A percentile compares a stretch with the other conserved stretches of the same genome.
Evolutionary conservation across 1,140 invertebrate species (phyloP).

Genomic region (Saccostrea echinata): DNA sequence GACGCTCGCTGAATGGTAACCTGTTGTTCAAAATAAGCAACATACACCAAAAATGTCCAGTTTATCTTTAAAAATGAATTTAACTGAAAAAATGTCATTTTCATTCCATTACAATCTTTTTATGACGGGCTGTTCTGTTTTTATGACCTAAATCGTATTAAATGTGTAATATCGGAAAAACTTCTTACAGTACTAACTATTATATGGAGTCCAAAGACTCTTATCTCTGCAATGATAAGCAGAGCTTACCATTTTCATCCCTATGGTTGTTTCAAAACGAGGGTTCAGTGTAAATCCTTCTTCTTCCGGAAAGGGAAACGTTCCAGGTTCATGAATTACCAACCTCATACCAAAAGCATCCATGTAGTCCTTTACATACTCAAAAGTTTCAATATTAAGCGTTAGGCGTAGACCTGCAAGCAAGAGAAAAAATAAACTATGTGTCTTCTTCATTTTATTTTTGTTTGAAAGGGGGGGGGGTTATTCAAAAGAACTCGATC

Average conservation of each 20-base stretch:
- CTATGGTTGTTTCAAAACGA: conserved; percentile 59
- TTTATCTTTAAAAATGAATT: neutral
- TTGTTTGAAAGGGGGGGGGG: too few species aligned
- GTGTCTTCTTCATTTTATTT: too few species aligned
- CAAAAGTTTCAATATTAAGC: conserved; percentile 55
- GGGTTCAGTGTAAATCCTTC: conserved; percentile 58
- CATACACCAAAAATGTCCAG: neutral
- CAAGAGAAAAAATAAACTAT: neutral
- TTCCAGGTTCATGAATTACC: conserved; percentile 58
- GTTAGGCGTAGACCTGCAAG: conserved; percentile 58
- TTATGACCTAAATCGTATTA: too few species aligned
- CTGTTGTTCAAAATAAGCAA: neutral
- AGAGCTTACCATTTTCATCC: conserved; percentile 51
- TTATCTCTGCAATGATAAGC: too few species aligned
- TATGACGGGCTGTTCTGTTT: too few species aligned
- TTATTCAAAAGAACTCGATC: too few species aligned
- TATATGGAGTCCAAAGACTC: too few species aligned
- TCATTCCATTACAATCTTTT: too few species aligned
- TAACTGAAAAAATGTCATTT: too few species aligned
- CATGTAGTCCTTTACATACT: conserved; percentile 52
- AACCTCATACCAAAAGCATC: conserved; percentile 58
- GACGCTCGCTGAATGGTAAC: neutral
- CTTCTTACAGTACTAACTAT: too few species aligned
- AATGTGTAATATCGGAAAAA: too few species aligned
- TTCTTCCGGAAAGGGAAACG: conserved; percentile 56